A percentile compares a stretch with the other conserved stretches of the same genome.
phyloP scores from a whole-genome alignment of 2,797 vertebrate species.

The Pagetopsis macropterus region DNA sequence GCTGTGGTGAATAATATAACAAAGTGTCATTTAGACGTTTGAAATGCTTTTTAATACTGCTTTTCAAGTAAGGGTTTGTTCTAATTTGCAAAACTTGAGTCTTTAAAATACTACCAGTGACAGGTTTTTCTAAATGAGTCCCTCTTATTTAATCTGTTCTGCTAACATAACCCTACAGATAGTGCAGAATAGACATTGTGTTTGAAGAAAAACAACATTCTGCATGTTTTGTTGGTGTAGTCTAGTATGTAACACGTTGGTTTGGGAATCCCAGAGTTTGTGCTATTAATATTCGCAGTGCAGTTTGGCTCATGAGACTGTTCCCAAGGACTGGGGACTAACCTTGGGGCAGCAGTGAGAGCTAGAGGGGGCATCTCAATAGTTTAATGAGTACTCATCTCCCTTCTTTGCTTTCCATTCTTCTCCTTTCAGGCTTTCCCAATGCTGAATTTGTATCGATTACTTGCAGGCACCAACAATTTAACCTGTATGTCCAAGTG shows the following conservation, averaged over 20 bases:
- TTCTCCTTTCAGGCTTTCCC: slow-evolving; percentile 11
- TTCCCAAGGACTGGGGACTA: slow-evolving; percentile 70
- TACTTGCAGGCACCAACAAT: slow-evolving; percentile 39
- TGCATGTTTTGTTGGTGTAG: slow-evolving; percentile 1
- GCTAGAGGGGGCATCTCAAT: slow-evolving; percentile 54
- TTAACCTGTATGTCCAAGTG: slow-evolving; percentile 28
- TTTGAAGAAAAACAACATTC: neutral
- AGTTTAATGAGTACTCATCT: slow-evolving; percentile 28
- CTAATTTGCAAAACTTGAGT: slow-evolving; percentile 16
- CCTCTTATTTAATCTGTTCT: slow-evolving; percentile 42
- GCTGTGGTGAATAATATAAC: slow-evolving; percentile 63
- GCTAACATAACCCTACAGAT: slow-evolving; percentile 9
- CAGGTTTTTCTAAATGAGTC: slow-evolving; percentile 56
- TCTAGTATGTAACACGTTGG: slow-evolving; percentile 13
- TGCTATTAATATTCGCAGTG: slow-evolving; percentile 69
- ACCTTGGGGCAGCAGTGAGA: slow-evolving; percentile 62
- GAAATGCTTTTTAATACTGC: slow-evolving; percentile 62
- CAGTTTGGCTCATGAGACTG: slow-evolving; percentile 59
- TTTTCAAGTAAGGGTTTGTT: slow-evolving; percentile 56
- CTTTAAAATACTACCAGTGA: slow-evolving; percentile 43
- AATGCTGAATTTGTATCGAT: slow-evolving; percentile 43
- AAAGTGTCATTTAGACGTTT: slow-evolving; percentile 58
- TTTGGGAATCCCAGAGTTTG: slow-evolving; percentile 50
- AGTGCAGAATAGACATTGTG: slow-evolving; percentile 4
- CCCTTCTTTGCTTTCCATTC: slow-evolving; percentile 3